Percentiles rank a stretch among this genome's conserved stretches.
Evolutionary conservation across 1,140 invertebrate species (phyloP).

Genomic region (Drosophila repleta): DNA sequence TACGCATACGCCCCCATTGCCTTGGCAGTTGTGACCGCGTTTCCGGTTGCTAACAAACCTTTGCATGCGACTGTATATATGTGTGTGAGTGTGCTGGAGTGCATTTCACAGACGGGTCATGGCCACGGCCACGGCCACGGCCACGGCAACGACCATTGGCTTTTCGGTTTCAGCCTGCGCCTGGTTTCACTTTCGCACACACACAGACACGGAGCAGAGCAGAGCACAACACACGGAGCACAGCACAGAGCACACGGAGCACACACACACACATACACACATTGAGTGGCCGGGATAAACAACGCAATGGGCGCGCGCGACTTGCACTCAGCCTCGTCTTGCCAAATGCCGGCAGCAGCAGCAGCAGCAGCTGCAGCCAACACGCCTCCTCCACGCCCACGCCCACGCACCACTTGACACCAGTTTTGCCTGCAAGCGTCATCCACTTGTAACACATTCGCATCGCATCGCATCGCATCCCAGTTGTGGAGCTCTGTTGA

Average conservation of each 20-base stretch:
- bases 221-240: conserved; percentile 33
- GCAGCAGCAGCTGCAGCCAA: conserved; percentile 22
- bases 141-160: conserved; percentile 64
- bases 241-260: conserved; percentile 35
- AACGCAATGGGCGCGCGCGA: conserved; percentile 40
- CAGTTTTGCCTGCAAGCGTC: conserved; percentile 30
- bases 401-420: conserved; percentile 1
- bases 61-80: conserved; percentile 7
- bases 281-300: conserved; percentile 39
- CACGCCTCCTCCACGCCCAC: conserved; percentile 16
- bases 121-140: conserved; percentile 57
- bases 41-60: conserved; percentile 62
- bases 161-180: conserved; percentile 64
- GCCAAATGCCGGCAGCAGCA: conserved; percentile 11
- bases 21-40: conserved; percentile 59
- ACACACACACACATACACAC: conserved; percentile 20
- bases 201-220: conserved; percentile 12
- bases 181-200: conserved; percentile 65
- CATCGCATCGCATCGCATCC: conserved; percentile 2
- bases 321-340: conserved; percentile 77
- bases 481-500: conserved; percentile 37
- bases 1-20: conserved; percentile 45
- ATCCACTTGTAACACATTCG: conserved; percentile 78
- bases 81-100: conserved; percentile 46
- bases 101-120: conserved; percentile 72